Base-by-base conservation (phyloP, 2,888 invertebrate genomes). In the Acleris holmiana region DNA sequence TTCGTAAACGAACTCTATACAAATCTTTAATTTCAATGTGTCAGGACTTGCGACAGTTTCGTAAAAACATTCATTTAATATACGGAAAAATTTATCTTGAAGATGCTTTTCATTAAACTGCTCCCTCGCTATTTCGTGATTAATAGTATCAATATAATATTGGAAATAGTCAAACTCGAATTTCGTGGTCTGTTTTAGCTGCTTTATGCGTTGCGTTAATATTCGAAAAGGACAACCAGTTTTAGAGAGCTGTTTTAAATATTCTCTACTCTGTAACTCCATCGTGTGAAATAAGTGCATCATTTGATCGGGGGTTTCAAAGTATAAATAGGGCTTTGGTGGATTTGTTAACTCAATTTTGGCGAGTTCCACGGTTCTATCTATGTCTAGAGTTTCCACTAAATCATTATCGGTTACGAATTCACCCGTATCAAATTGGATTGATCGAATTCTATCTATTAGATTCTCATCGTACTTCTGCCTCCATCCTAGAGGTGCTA, bases 261-360 rank as follows among this genome's bases (percentile, higher is more conserved):
- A 92, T 76, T 91, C 91, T 71, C 92, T 82, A 69, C 92, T 92
- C 72, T 92, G 92, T 68, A 91, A 75, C 73, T 92, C 91, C 90
- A 91, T 90, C 13, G 83, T 82, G 50, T 88, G 82, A 69, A 92
- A 92, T 67, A 91, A 73, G 73, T 87, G 83, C 41, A 90, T 78
- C 84, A 91, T 91, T 74, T 92, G 82, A 49, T 80, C 78, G 8
- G 91, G 89, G 1, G 73, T 74, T 54, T 73, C 78, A 69, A 92
- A 92, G 74, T 80, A 91, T 62, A 86, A 75, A 56, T 76, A 62
- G 19, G 85, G 78, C 2, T 81, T 82, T 25, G 74, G 72, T n/a
- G 89, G 90, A 67, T 83, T 77, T 50, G 67, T 74, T 2, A 92
- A 76, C 73, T 92, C 92, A 29, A 73, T 76, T 71, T 72, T 87